Conservation (phyloP, 2,888 invertebrate species). For the Parochlus steinenii region DNA sequence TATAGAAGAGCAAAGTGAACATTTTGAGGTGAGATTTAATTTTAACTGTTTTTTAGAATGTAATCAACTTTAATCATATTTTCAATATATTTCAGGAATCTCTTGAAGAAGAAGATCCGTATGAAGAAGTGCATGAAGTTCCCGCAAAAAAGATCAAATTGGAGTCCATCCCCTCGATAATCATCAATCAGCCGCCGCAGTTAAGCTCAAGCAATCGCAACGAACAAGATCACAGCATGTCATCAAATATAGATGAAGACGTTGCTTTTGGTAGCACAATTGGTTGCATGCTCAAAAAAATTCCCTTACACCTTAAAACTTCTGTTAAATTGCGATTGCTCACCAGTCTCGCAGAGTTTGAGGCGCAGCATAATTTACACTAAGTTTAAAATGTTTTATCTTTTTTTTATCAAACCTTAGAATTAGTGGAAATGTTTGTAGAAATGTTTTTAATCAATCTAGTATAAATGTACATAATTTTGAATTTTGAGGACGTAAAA, state of each 20-base stretch:
- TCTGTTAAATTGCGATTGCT: slow-evolving; percentile 4
- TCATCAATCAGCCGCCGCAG: background rate
- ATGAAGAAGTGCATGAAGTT: background rate
- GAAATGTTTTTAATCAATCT: no score
- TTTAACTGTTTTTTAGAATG: no score
- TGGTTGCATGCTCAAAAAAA: slow-evolving; percentile 7
- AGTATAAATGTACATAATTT: no score
- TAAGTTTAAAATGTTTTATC: background rate
- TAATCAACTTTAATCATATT: no score
- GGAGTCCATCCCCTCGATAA: background rate
- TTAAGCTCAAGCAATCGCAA: background rate
- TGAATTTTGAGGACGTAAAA: no score
- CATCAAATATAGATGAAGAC: slow-evolving; percentile 3
- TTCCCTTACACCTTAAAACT: slow-evolving; percentile 5
- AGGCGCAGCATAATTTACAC: slow-evolving; percentile 4
- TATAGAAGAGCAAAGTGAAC: no score
- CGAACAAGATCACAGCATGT: background rate
- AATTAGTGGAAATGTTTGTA: no score
- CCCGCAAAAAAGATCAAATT: no score
- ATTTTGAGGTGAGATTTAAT: no score
- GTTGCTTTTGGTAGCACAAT: slow-evolving; percentile 6
- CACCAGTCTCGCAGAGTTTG: slow-evolving; percentile 8
- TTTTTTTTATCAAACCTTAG: no score
- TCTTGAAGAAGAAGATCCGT: background rate
- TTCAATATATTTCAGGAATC: no score